Base-by-base conservation (phyloP, 2,797 vertebrate species). In the Xenops minutus region DNA sequence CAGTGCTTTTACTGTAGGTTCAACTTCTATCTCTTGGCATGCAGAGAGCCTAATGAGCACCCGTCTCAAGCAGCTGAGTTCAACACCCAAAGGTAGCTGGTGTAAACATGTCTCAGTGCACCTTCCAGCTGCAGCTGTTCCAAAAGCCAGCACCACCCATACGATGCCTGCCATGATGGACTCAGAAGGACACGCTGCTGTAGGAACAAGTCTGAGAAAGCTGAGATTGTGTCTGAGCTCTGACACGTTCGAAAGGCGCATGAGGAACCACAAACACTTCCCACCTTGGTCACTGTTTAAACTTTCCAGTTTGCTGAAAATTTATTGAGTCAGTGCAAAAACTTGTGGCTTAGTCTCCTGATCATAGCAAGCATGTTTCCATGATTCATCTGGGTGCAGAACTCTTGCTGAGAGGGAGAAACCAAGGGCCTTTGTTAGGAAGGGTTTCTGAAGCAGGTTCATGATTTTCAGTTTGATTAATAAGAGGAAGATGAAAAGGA, bases 1-100 rank as follows among this genome's bases (percentile, higher is more conserved):
- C 7, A 0, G 3, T 67, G 23, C 75, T 27, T 55, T 56, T 41
- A 29, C 23, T 0, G 0, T 20, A 72, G 68, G 11, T 4, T 1
- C 29, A 76, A 14, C 46, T 37, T 37, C 48, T 80, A 9, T 22
- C 26, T 58, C 43, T 34, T 18, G 52, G 9, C 12, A 17, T 2
- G 5, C 1, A 2, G 49, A 49, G 29, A 71, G 14, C 20, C 22
- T 43, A 6, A 55, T 43, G 37, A 92, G n/a, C 24, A 36, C 23
- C 32, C 12, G 4, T 26, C 14, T 83, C 34, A 29, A 63, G 17
- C 21, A 34, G 9, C 3, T 64, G 67, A 69, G 68, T 51, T 69
- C 52, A 73, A 4, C 43, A 55, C n/a, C n/a, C 52, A 55, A 26
- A 76, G 30, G 43, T 2, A 34, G 36, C 8, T 43, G 39, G 13